These are phyloP conservation scores for Abramis brama DNA, from an alignment of 2,113 vertebrate genomes.

Conservation along the genomic window DNA sequence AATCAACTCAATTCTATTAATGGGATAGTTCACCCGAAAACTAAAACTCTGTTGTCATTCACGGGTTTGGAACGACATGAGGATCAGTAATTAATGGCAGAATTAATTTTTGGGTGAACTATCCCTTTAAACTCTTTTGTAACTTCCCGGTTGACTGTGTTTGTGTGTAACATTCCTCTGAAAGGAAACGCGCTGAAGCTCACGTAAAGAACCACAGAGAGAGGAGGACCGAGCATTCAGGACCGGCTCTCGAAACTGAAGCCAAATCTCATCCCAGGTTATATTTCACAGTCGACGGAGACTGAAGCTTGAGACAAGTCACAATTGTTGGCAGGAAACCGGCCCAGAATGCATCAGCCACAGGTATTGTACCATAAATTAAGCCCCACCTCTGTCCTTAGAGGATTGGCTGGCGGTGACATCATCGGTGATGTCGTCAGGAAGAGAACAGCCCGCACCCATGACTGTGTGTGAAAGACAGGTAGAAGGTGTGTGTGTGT, in stretches of 20 bases:
- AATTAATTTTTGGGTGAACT: too few relatives aligned
- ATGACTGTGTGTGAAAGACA: slow-evolving; percentile 72
- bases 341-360: slow-evolving; percentile 10
- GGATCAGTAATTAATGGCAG: too few relatives aligned
- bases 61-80: too few relatives aligned
- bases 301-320: neutral
- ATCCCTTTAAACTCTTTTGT: neutral
- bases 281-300: neutral
- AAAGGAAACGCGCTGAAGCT: neutral
- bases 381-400: slow-evolving; percentile 65
- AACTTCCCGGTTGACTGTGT: neutral
- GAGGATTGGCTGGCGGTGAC: slow-evolving; percentile 70
- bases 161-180: neutral
- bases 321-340: neutral
- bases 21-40: too few relatives aligned
- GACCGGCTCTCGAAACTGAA: neutral
- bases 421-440: slow-evolving; percentile 74
- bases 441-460: slow-evolving; percentile 78
- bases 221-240: neutral
- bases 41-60: too few relatives aligned
- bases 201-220: neutral
- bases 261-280: neutral
- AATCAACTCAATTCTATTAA: too few relatives aligned
- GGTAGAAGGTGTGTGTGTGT: slow-evolving; percentile 27
- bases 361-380: slow-evolving; percentile 61